Percentiles rank a stretch among this genome's conserved stretches.
phyloP scores from a whole-genome alignment of 1,140 invertebrate species.

The Heterodera carotae region DNA sequence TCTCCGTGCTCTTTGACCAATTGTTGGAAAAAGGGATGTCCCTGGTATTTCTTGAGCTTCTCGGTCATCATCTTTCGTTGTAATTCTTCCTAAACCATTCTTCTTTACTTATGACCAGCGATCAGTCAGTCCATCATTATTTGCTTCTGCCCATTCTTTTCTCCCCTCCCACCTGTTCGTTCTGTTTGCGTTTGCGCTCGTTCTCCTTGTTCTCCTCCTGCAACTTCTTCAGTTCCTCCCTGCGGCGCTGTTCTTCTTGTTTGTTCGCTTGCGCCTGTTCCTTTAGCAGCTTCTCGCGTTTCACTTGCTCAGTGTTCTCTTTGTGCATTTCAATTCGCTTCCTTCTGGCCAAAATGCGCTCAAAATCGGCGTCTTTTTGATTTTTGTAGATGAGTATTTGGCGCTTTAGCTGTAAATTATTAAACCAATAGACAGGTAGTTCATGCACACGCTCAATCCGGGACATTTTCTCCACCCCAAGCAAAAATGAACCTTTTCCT shows the following conservation, averaged over 20 bases:
- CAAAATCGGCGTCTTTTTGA: conserved; percentile 55
- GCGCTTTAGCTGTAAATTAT: conserved; percentile 43
- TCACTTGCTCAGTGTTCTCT: conserved; percentile 54
- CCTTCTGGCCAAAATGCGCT: conserved; percentile 57
- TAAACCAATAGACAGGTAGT: no score
- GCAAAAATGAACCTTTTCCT: no score
- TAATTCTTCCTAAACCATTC: conserved; percentile 54
- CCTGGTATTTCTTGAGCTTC: conserved; percentile 36
- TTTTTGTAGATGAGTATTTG: conserved; percentile 49
- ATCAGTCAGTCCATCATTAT: no score
- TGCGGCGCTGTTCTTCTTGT: conserved; percentile 56
- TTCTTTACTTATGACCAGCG: conserved; percentile 40
- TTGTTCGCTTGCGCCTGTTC: conserved; percentile 51
- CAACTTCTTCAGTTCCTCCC: conserved; percentile 60
- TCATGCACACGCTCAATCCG: no score
- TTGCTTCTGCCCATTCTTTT: conserved; percentile 16
- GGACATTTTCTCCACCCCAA: no score
- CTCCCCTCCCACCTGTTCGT: conserved; percentile 52
- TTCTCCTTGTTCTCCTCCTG: conserved; percentile 60
- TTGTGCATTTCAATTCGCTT: conserved; percentile 63
- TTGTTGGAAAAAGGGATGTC: conserved; percentile 52
- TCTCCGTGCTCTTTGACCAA: conserved; percentile 63
- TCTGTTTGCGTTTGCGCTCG: conserved; percentile 51
- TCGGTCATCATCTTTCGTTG: conserved; percentile 28
- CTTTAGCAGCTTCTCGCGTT: conserved; percentile 51